A percentile compares a stretch with the other conserved stretches of the same genome.
phyloP scores from a whole-genome alignment of 2,888 invertebrate species.

The Platerodrilus igneus region DNA sequence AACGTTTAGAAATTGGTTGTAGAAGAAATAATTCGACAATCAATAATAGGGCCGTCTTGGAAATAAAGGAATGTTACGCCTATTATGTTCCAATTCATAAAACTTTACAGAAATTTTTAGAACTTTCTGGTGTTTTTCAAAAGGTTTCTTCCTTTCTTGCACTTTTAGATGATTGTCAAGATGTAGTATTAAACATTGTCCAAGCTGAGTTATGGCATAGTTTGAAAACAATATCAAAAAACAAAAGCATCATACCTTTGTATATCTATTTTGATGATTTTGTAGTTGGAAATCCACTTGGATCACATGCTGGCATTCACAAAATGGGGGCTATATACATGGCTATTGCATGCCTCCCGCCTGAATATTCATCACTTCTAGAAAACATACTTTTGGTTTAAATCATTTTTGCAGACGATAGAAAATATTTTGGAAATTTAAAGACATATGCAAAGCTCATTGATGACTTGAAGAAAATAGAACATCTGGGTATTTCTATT shows the following conservation, averaged over 20 bases:
- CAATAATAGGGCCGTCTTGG: background rate
- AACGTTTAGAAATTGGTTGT: constrained; percentile 3
- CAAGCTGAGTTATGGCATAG: constrained; percentile 1
- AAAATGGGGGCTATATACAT: constrained; percentile 10
- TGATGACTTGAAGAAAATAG: constrained; percentile 3
- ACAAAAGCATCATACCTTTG: constrained; percentile 3
- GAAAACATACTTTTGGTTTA: constrained; percentile 7
- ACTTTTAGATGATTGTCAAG: background rate
- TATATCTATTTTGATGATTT: constrained; percentile 10
- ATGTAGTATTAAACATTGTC: background rate
- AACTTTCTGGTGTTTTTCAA: constrained; percentile 4
- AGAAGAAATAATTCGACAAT: background rate
- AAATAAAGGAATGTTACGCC: constrained; percentile 1
- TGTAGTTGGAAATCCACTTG: constrained; percentile 8
- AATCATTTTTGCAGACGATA: constrained; percentile 2
- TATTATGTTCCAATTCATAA: background rate
- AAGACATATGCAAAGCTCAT: background rate
- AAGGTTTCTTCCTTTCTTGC: background rate
- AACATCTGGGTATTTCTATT: constrained; percentile 2
- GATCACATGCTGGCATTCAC: constrained; percentile 9
- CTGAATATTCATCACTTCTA: constrained; percentile 3
- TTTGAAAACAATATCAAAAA: background rate
- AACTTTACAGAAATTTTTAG: constrained; percentile 7
- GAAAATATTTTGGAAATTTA: constrained; percentile 1
- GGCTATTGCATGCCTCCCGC: constrained; percentile 1